Base-by-base conservation (phyloP, 2,888 invertebrate species). In the Cyclophora albipunctata region DNA sequence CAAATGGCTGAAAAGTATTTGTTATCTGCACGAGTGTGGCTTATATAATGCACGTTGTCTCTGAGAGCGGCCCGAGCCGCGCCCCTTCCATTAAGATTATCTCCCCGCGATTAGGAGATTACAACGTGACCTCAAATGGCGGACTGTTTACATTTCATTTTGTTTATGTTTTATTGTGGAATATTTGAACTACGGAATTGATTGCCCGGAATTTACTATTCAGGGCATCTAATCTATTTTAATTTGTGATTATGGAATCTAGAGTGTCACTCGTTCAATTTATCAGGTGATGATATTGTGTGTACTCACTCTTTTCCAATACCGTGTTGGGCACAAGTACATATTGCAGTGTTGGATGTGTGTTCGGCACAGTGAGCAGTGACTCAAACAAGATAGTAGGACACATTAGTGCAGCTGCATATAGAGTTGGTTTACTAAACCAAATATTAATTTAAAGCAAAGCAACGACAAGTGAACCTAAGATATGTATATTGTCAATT, bases 21-120 rank as follows among this genome's bases (percentile, higher is more conserved):
- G 63, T 68, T 73, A 74, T 74, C 75, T 57, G 51, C 51, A 20
- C 20, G 20, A 20, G 20, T 20, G 20, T 20, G 20, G 45, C 47
- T 55, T 59, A 67, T 37, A 5, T 37, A 37, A 5, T 5, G 4
- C 4, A 0, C 37, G 37, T 37, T 37, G 37, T 43, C 43, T 43
- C 71, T 20, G 20, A 71, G 55, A 42, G 53, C 41, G 72, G 73
- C 71, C 71, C 59, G 55, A 64, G 71, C 78, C 84, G 75, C 82
- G 75, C 86, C 84, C 75, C 75, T 78, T 59, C 73, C 71, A 80
- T 84, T 81, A 78, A 66, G 77, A 81, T 84, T 78, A 79, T 81
- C 73, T 51, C 47, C 50, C 44, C 55, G 54, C 63, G 67, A 76
- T 79, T 76, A 73, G 58, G 54, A 64, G 74, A 80, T 81, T 78